Percentiles rank a stretch among this genome's conserved stretches.
Evolutionary conservation across 2,797 vertebrate genomes (phyloP).

Genomic region (Champsocephalus gunnari): DNA sequence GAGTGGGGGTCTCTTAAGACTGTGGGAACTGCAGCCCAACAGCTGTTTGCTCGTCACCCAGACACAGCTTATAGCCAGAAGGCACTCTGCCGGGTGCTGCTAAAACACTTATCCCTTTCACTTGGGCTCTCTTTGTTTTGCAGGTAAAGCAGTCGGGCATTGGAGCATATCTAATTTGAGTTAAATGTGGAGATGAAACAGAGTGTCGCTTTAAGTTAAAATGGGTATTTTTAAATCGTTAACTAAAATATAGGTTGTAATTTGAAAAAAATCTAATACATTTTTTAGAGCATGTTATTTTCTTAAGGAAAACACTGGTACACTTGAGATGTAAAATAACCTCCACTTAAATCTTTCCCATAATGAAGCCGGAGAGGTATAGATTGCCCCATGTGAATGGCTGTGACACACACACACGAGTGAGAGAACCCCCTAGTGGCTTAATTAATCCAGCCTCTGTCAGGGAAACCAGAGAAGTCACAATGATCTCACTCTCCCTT

Average conservation of each 20-base stretch:
- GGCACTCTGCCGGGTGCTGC: slow-evolving; percentile 64
- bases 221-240: too few relatives aligned
- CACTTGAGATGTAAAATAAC: slow-evolving; percentile 32
- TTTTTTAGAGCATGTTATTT: neutral
- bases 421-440: slow-evolving; percentile 73
- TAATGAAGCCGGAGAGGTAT: slow-evolving; percentile 59
- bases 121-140: slow-evolving; percentile 46
- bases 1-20: slow-evolving; percentile 71
- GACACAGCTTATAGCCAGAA: slow-evolving; percentile 71
- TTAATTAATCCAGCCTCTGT: slow-evolving; percentile 79
- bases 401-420: slow-evolving; percentile 44
- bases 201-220: too few relatives aligned
- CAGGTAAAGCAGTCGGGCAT: slow-evolving; percentile 32
- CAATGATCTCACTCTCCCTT: slow-evolving; percentile 55
- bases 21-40: slow-evolving; percentile 78
- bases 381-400: slow-evolving; percentile 52
- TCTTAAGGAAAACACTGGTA: neutral
- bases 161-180: slow-evolving; percentile 7
- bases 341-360: slow-evolving; percentile 30
- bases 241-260: too few relatives aligned
- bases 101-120: slow-evolving; percentile 62
- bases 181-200: neutral
- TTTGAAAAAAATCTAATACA: too few relatives aligned
- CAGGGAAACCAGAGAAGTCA: slow-evolving; percentile 75
- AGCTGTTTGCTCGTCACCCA: slow-evolving; percentile 78